A percentile compares a stretch with the other conserved stretches of the same genome.
These are phyloP conservation scores for Tyria jacobaeae DNA, from an alignment of 2,888 invertebrate species.

Conservation along the genomic window DNA sequence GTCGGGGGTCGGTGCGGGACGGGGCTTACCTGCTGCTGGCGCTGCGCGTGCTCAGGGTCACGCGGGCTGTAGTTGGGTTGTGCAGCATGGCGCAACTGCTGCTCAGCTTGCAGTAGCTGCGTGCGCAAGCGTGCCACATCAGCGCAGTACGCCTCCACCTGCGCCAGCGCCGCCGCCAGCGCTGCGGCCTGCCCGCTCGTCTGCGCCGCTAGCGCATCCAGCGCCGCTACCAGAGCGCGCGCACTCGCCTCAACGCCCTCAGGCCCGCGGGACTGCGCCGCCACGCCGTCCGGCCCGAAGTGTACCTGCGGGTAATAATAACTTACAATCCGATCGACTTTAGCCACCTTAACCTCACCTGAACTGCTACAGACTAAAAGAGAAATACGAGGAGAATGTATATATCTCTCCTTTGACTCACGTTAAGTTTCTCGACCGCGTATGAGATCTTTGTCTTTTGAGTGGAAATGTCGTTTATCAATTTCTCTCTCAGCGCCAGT, in stretches of 20 bases:
- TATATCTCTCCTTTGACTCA: conserved; percentile 74
- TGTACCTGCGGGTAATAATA: conserved; percentile 88
- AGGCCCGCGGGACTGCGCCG: conserved; percentile 87
- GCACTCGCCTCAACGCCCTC: conserved; percentile 92
- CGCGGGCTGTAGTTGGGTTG: conserved; percentile 94
- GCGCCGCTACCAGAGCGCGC: conserved; percentile 89
- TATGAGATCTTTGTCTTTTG: conserved; percentile 96
- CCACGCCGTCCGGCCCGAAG: conserved; percentile 95
- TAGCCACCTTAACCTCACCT: conserved; percentile 10
- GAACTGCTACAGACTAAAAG: conserved; percentile 8
- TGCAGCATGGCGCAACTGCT: conserved; percentile 93
- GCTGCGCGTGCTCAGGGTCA: conserved; percentile 92
- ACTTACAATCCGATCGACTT: conserved; percentile 4
- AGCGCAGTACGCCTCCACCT: conserved; percentile 95
- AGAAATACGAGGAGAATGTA: not conserved
- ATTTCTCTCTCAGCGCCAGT: conserved; percentile 94
- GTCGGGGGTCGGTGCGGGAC: conserved; percentile 56
- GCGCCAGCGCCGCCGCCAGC: conserved; percentile 91
- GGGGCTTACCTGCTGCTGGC: conserved; percentile 95
- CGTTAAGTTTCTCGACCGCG: conserved; percentile 96
- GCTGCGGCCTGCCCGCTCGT: conserved; percentile 90
- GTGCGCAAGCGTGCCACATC: conserved; percentile 94
- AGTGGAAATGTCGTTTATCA: conserved; percentile 94
- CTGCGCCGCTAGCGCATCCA: conserved; percentile 90
- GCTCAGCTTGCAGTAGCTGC: conserved; percentile 94